phyloP scores from a whole-genome alignment of 2,888 invertebrate species.

The Cenopis cana region DNA sequence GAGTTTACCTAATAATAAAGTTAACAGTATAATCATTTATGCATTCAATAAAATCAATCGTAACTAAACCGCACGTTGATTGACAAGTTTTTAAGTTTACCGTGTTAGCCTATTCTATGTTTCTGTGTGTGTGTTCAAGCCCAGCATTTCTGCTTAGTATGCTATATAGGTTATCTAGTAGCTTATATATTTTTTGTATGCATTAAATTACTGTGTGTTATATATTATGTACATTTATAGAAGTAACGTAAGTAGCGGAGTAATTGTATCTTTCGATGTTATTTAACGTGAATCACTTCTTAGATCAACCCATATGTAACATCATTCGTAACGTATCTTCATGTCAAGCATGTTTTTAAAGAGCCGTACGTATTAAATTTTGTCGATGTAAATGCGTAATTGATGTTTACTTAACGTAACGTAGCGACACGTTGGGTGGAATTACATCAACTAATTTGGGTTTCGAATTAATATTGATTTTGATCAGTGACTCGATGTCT shows the following conservation, averaged over 20 bases:
- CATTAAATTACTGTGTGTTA: too few relatives aligned
- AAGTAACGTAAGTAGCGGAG: neutral
- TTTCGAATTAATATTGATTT: slow-evolving; percentile 45
- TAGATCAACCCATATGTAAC: neutral
- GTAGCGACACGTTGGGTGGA: slow-evolving; percentile 31
- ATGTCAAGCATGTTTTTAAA: slow-evolving; percentile 28
- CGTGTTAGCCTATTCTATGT: too few relatives aligned
- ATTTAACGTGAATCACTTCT: neutral
- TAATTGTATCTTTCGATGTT: slow-evolving; percentile 15
- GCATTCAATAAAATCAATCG: too few relatives aligned
- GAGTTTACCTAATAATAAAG: too few relatives aligned
- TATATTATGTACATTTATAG: neutral
- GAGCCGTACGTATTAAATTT: neutral
- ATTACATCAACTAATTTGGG: slow-evolving; percentile 45
- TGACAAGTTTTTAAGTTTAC: too few relatives aligned
- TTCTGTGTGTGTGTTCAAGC: too few relatives aligned
- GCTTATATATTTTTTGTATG: too few relatives aligned
- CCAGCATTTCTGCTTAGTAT: too few relatives aligned
- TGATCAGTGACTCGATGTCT: slow-evolving; percentile 26
- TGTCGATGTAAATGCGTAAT: slow-evolving; percentile 36
- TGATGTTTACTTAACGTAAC: slow-evolving; percentile 41
- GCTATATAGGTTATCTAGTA: too few relatives aligned
- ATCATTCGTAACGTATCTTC: slow-evolving; percentile 2
- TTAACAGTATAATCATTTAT: too few relatives aligned
- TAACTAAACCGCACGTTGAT: too few relatives aligned